phyloP scores from a whole-genome alignment of 2,797 vertebrate species.

The Halcyon smyrnensis region DNA sequence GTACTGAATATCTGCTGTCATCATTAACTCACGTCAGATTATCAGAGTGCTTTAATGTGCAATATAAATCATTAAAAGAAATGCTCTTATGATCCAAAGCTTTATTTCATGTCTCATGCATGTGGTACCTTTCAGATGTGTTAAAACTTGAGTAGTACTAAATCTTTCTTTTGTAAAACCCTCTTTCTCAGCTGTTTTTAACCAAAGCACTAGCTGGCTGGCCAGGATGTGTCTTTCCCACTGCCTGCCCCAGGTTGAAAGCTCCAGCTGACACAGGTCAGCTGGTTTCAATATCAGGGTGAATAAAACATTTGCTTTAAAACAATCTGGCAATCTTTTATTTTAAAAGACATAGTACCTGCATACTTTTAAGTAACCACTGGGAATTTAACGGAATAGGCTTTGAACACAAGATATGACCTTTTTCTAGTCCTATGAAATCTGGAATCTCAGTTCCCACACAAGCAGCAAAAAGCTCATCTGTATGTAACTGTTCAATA shows the following conservation, averaged over 20 bases:
- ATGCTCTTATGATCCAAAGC: not conserved
- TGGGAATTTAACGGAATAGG: not conserved
- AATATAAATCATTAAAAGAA: not conserved
- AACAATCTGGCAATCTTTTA: not conserved
- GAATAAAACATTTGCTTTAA: not conserved
- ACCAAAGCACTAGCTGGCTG: not conserved
- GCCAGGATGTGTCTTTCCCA: not conserved
- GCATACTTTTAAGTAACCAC: not conserved
- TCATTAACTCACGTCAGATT: not conserved
- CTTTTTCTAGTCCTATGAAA: not conserved
- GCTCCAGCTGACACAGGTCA: not conserved
- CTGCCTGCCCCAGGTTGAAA: not conserved
- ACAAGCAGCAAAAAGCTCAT: not conserved
- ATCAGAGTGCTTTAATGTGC: not conserved
- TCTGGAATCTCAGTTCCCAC: not conserved
- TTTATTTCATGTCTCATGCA: not conserved
- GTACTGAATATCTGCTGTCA: not conserved
- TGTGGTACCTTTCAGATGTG: not conserved
- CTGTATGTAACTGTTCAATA: not conserved
- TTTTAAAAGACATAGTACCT: not conserved
- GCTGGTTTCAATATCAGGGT: not conserved
- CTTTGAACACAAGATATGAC: rapidly evolving
- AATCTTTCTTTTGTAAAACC: not conserved
- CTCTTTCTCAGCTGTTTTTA: not conserved
- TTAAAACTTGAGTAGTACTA: not conserved